Percentiles rank a stretch among this genome's conserved stretches.
Conservation (phyloP, 2,888 invertebrate species). For the Scaptomyza caliginosa region DNA sequence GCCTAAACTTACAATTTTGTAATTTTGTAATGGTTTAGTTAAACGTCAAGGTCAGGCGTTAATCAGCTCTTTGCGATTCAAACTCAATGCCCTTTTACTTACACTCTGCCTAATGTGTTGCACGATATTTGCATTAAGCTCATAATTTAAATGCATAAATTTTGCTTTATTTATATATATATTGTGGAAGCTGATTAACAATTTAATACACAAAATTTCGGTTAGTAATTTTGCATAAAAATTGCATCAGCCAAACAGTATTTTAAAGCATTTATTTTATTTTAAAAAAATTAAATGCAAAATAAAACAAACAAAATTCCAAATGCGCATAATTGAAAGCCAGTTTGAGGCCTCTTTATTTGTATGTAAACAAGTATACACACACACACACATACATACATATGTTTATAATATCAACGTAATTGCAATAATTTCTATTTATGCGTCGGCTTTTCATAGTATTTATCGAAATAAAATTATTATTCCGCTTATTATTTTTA, state of each 20-base stretch:
- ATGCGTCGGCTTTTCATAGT: constrained; percentile 46
- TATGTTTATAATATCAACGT: constrained; percentile 55
- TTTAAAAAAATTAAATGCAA: constrained; percentile 35
- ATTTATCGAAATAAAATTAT: constrained; percentile 26
- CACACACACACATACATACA: constrained; percentile 3
- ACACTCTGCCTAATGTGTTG: constrained; percentile 44
- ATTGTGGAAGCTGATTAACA: constrained; percentile 48
- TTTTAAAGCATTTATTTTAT: constrained; percentile 31
- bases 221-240: constrained; percentile 72
- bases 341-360: constrained; percentile 50
- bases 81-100: constrained; percentile 59
- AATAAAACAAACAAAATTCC: constrained; percentile 60
- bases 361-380: constrained; percentile 36
- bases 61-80: constrained; percentile 13
- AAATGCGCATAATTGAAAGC: constrained; percentile 69
- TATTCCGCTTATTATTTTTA: constrained; percentile 1
- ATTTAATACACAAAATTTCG: constrained; percentile 44
- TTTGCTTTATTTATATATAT: constrained; percentile 21
- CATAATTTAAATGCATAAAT: constrained; percentile 64
- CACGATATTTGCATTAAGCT: constrained; percentile 66
- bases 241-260: constrained; percentile 71
- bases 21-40: neutral
- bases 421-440: constrained; percentile 73
- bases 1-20: constrained; percentile 20
- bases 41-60: constrained; percentile 7